Percentiles rank a stretch among this genome's conserved stretches.
These are phyloP conservation scores for Ostrea edulis DNA, from an alignment of 1,140 invertebrate species.

Conservation along the genomic window DNA sequence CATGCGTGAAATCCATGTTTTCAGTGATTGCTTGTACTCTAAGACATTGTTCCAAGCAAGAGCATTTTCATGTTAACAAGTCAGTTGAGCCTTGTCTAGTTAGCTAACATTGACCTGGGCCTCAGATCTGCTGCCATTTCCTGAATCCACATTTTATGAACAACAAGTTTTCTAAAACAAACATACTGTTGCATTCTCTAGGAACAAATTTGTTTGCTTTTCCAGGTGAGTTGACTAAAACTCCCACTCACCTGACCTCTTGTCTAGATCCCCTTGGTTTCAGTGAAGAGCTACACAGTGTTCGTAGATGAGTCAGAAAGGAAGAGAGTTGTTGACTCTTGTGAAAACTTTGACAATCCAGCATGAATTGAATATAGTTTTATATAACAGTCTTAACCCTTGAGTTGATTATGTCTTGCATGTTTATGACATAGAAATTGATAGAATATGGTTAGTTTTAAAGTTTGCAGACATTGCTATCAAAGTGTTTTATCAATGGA, in stretches of 20 bases:
- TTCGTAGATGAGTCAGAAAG: conserved; percentile 11
- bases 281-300: background rate
- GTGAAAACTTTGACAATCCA: background rate
- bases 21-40: conserved; percentile 26
- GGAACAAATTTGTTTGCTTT: conserved; percentile 6
- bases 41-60: conserved; percentile 26
- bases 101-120: conserved; percentile 27
- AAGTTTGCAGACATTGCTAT: background rate
- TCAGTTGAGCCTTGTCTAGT: conserved; percentile 13
- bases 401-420: conserved; percentile 7
- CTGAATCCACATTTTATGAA: background rate
- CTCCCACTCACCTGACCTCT: conserved; percentile 15
- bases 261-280: background rate
- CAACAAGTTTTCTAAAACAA: conserved; percentile 22
- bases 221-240: conserved; percentile 25
- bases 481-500: background rate
- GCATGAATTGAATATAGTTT: background rate
- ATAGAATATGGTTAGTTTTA: background rate
- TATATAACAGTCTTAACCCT: background rate
- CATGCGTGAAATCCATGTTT: conserved; percentile 24
- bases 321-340: background rate
- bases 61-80: conserved; percentile 37
- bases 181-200: background rate
- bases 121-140: conserved; percentile 24
- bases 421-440: background rate